Evolutionary conservation across 1,140 invertebrate species (phyloP).

Genomic region (Zaprionus capensis): DNA sequence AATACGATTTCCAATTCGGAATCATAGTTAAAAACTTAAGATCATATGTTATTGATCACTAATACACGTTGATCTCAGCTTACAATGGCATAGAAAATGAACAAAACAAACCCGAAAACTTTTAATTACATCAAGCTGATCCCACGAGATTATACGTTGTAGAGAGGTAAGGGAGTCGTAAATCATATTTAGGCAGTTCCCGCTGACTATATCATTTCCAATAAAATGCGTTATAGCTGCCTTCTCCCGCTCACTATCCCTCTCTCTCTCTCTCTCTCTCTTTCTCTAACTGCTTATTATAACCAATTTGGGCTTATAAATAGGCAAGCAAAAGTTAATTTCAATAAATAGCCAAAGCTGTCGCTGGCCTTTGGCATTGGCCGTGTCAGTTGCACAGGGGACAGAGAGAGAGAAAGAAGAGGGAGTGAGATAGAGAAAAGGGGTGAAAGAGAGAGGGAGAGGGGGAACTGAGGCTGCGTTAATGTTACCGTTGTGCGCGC

Average conservation of each 20-base stretch:
- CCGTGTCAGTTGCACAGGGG: neutral
- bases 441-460: neutral
- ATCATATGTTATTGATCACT: neutral
- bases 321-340: conserved; percentile 63
- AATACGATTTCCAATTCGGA: neutral
- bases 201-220: neutral
- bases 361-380: conserved; percentile 66
- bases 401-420: neutral
- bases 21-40: neutral
- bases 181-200: conserved; percentile 7
- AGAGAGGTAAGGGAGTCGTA: neutral
- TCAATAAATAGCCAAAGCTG: conserved; percentile 65
- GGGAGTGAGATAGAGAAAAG: neutral
- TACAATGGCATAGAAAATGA: neutral
- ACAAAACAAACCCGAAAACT: neutral
- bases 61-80: neutral
- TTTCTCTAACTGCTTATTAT: conserved; percentile 11
- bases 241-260: neutral
- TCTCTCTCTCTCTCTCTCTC: neutral
- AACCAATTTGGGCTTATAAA: conserved; percentile 17
- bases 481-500: conserved; percentile 73
- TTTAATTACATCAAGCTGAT: neutral
- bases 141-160: neutral
- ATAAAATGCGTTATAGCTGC: neutral
- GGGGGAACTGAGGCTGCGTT: conserved; percentile 13